These are phyloP conservation scores for Andrena hattorfiana DNA, from an alignment of 2,888 invertebrate species.

Conservation along the genomic window DNA sequence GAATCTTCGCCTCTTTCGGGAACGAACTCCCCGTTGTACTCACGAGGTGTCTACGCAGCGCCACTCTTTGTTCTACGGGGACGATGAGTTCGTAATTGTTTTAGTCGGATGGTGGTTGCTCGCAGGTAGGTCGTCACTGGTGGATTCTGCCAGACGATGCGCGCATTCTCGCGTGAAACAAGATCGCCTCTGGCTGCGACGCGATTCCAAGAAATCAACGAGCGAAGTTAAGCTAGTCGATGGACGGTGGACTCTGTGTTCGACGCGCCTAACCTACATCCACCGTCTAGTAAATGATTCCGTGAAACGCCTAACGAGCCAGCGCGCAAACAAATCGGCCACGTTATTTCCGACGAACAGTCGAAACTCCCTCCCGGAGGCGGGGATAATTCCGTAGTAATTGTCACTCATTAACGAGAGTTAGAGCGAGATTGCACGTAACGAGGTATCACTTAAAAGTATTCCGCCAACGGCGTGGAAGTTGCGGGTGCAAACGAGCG, in stretches of 20 bases:
- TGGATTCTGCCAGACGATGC: too few species aligned
- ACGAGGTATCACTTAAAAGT: neutral
- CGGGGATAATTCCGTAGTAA: constrained; percentile 28
- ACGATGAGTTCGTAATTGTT: neutral
- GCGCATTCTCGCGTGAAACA: too few species aligned
- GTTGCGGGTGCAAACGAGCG: neutral
- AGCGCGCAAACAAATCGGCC: constrained; percentile 38
- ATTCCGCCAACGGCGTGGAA: too few species aligned
- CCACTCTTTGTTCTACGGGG: neutral
- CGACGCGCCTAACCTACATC: constrained; percentile 63
- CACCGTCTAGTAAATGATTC: constrained; percentile 60
- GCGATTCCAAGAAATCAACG: constrained; percentile 69
- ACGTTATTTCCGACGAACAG: constrained; percentile 34
- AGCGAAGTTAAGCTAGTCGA: constrained; percentile 70
- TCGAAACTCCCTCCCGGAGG: constrained; percentile 24
- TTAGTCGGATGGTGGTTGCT: neutral
- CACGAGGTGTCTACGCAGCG: neutral
- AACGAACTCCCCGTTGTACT: constrained; percentile 2
- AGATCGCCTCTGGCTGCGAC: constrained; percentile 34
- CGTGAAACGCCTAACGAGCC: constrained; percentile 61
- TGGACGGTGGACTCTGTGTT: constrained; percentile 59
- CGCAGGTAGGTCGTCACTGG: neutral
- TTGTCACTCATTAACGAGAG: constrained; percentile 22
- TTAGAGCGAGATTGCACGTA: constrained; percentile 8
- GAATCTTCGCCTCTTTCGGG: constrained; percentile 64